Base-by-base conservation (phyloP, 1,140 invertebrate genomes). In the Drosophila ficusphila region DNA sequence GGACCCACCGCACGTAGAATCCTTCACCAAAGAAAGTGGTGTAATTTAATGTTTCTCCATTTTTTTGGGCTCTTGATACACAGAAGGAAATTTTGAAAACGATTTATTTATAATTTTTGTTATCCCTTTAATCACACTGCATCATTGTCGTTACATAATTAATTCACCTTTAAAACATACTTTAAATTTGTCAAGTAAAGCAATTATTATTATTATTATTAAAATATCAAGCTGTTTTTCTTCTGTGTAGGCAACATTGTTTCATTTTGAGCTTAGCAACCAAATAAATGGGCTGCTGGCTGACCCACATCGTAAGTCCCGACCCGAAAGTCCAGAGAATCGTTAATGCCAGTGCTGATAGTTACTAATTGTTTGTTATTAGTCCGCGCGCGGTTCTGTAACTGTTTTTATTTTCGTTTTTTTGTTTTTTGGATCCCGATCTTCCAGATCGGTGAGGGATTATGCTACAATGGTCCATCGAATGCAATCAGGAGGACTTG, bases 281-380 rank as follows among this genome's bases (percentile, higher is more conserved):
- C 60, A 48, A 77, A 77, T 77, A 51, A 78, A 78, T 70, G 69
- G 60, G 36, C 34, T 57, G 18, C 9, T 29, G 42, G 11, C 19
- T 49, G 69, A 39, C 25, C 19, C 38, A 36, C 62, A 61, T 77
- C 79, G 51, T 83, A 75, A 75, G 79, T 83, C 78, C 78, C 67
- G 46, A 49, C 19, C 44, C 18, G 25, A 23, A 34, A 54, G 18
- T 18, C 25, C 48, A 41, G 23, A 12, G 6, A 51, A 54, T 14
- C 31, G 39, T 62, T 83, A 83, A 83, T 83, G 23, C 71, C 79
- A 78, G 73, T 56, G 56, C 70, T 56, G 57, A 88, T 86, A 81
- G 76, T 81, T 77, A 77, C 82, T 88, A 86, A 86, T 86, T 86
- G 82, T 77, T 88, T 81, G 69, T 88, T 86, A 86, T 86, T 88